Evolutionary conservation across 2,113 vertebrate genomes (phyloP), one percentile per base, ranked within the genome.

Genomic region (Hiodon alosoides): DNA sequence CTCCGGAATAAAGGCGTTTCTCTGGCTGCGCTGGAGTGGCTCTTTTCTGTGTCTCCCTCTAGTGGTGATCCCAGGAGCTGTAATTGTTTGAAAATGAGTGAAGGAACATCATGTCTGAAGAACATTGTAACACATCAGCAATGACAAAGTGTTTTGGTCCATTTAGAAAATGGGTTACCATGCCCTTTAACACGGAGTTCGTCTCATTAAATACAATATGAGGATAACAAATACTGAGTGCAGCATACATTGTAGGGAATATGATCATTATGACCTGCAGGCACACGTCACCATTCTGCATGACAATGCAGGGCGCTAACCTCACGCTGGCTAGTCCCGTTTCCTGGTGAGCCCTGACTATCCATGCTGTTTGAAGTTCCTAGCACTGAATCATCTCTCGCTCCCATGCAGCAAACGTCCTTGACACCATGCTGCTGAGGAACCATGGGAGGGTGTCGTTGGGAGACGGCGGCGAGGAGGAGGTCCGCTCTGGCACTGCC

Each of bases 391-490:
- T 53, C 11, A 0, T 16, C 9, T 11, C 57, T 9, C 7, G 9
- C 10, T 17, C 53, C 10, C 55, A 14, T 31, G 67, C 61, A 97
- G 94, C 88, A 67, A 92, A 80, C 81, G 90, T 92, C 71, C 79
- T 93, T 84, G 93, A 92, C 89, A 93, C 84, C 81, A 95, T 96
- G 91, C 87, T 95, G 79, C 89, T 95, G 59, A 86, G 92, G 85
- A 94, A 91, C 78, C 95, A 94, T 78, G 92, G 86, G 79, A 96
- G 93, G 83, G 82, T 93, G 76, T 90, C 86, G 31, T 80, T 85
- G 85, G 70, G 47, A 52, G 92, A 93, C 72, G 87, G 83, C 78
- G 91, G 89, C 79, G 94, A 87, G 83, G 31, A 51, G 11, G 94
- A 94, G 77, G 85, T 89, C 0, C 81, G 89, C 8, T 93, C 93